These are phyloP conservation scores for Petrocephalus microphthalmus DNA, from an alignment of 2,113 vertebrate genomes.

Conservation along the genomic window DNA sequence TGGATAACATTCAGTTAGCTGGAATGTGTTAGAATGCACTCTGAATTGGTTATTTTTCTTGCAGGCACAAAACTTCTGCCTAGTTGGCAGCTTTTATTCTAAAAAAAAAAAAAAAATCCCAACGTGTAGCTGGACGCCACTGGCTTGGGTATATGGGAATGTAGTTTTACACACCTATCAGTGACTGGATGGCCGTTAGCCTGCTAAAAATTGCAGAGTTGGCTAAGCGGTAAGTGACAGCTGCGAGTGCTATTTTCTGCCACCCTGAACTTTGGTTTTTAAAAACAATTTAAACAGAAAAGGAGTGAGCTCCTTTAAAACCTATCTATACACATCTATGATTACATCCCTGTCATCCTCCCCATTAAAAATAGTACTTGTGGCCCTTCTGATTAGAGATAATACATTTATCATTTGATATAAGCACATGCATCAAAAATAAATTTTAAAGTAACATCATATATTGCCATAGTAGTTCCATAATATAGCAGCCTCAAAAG, in stretches of 20 bases:
- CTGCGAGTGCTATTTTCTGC: background rate
- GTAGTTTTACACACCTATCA: background rate
- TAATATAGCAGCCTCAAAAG: background rate
- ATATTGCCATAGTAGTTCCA: background rate
- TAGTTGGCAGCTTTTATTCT: background rate
- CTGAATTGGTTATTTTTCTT: background rate
- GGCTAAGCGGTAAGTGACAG: background rate
- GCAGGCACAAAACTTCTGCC: background rate
- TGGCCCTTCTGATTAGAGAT: background rate
- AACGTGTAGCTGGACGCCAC: background rate
- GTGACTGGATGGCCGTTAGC: background rate
- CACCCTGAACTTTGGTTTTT: background rate
- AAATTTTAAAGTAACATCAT: conserved; percentile 1
- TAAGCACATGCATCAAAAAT: conserved; percentile 7
- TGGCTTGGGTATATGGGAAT: background rate
- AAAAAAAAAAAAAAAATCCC: background rate
- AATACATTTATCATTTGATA: background rate
- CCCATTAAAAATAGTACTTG: background rate
- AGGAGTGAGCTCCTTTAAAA: background rate
- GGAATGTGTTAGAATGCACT: conserved; percentile 3
- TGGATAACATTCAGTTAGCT: background rate
- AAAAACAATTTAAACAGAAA: background rate
- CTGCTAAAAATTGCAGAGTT: background rate
- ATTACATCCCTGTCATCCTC: background rate
- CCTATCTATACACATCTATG: background rate